Evolutionary conservation across 2,113 vertebrate species (phyloP).

Genomic region (Dicaeum eximium): DNA sequence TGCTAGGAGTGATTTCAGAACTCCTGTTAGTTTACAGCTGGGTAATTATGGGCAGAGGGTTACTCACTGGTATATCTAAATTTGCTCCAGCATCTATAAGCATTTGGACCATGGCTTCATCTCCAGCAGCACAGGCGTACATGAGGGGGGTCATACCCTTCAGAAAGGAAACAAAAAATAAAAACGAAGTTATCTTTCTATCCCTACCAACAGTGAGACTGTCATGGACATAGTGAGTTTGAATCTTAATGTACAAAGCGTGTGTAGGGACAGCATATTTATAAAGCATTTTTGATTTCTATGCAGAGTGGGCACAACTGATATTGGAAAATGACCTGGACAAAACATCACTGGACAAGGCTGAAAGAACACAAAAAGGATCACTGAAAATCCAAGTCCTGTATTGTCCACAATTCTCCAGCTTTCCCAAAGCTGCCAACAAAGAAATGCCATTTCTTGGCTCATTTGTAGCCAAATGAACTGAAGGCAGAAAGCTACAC

Average conservation of each 20-base stretch:
- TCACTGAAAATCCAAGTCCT: not conserved
- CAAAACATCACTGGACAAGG: not conserved
- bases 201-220: not conserved
- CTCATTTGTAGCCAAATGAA: conserved; percentile 8
- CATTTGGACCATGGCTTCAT: conserved; percentile 98
- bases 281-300: not conserved
- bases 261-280: fast-evolving
- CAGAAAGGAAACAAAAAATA: not conserved
- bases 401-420: not conserved
- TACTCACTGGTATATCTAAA: conserved; percentile 79
- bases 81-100: conserved; percentile 94
- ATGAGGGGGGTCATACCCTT: conserved; percentile 97
- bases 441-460: not conserved
- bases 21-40: not conserved
- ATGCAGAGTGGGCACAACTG: not conserved
- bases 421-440: not conserved
- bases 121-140: conserved; percentile 94
- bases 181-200: not conserved
- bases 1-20: not conserved
- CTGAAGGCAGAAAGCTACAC: not conserved
- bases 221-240: fast-evolving
- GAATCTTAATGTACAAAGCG: not conserved
- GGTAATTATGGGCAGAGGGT: not conserved
- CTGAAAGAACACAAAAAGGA: not conserved
- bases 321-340: fast-evolving